These are phyloP conservation scores for Apamea sordens DNA, from an alignment of 2,888 invertebrate species.

Conservation along the genomic window DNA sequence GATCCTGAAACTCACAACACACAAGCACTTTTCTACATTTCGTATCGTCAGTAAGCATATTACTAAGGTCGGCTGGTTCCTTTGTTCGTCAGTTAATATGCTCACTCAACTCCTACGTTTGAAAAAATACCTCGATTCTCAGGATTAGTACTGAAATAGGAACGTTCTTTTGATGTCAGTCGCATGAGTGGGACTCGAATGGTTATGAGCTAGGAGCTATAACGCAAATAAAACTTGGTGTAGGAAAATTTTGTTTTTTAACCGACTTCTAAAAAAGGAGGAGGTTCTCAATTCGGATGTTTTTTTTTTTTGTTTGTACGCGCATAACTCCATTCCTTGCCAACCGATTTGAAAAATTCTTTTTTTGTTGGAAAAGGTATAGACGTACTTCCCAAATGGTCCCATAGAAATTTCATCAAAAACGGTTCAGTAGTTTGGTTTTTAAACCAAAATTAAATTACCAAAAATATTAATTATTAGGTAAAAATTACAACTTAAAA, in stretches of 20 bases:
- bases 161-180: conserved; percentile 57
- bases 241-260: neutral
- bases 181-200: conserved; percentile 6
- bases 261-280: too few species aligned
- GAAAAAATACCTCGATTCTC: conserved; percentile 55
- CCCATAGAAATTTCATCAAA: too few species aligned
- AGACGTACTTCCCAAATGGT: too few species aligned
- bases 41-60: conserved; percentile 44
- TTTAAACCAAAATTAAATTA: too few species aligned
- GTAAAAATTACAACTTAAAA: too few species aligned
- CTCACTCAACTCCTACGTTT: conserved; percentile 40
- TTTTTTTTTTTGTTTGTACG: too few species aligned
- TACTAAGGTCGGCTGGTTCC: conserved; percentile 39
- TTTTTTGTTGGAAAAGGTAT: too few species aligned
- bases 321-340: too few species aligned
- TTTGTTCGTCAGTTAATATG: conserved; percentile 58
- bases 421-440: too few species aligned
- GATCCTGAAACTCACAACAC: neutral
- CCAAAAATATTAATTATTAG: too few species aligned
- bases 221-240: neutral
- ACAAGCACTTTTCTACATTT: conserved; percentile 18
- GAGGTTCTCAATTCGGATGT: too few species aligned
- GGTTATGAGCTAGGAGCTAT: neutral
- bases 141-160: conserved; percentile 40
- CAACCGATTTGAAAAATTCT: too few species aligned